Percentiles rank a stretch among this genome's conserved stretches.
phyloP scores from a whole-genome alignment of 1,140 invertebrate species.

The Drosophila nannoptera region DNA sequence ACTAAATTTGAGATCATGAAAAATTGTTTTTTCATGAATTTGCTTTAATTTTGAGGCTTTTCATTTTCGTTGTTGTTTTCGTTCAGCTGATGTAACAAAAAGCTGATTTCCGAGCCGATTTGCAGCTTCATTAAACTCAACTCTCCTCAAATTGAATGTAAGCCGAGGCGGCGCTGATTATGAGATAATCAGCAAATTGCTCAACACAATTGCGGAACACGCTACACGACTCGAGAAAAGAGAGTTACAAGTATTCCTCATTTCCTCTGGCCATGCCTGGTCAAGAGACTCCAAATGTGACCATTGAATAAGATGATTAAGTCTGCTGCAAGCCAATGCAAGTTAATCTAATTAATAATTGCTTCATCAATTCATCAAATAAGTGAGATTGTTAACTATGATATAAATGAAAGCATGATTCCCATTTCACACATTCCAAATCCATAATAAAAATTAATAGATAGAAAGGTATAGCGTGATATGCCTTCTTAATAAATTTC shows the following conservation, averaged over 20 bases:
- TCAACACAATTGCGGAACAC: slow-evolving; percentile 52
- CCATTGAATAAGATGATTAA: background rate
- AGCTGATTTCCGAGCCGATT: slow-evolving; percentile 61
- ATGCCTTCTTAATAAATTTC: too few species aligned
- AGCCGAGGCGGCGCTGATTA: slow-evolving; percentile 64
- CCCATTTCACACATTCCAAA: too few species aligned
- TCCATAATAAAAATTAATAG: too few species aligned
- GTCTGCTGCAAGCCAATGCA: background rate
- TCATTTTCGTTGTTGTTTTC: slow-evolving; percentile 12
- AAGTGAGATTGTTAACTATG: background rate
- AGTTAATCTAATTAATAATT: background rate
- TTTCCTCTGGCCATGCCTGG: slow-evolving; percentile 1
- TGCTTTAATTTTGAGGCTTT: slow-evolving; percentile 21
- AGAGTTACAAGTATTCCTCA: slow-evolving; percentile 1
- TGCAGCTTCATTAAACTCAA: slow-evolving; percentile 62
- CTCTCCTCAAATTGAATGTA: slow-evolving; percentile 49
- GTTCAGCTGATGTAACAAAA: slow-evolving; percentile 55
- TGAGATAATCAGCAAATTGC: slow-evolving; percentile 70
- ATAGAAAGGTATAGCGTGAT: too few species aligned
- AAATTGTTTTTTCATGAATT: slow-evolving; percentile 28
- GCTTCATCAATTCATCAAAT: background rate
- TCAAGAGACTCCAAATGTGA: background rate
- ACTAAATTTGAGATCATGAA: slow-evolving; percentile 57
- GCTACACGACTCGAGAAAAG: slow-evolving; percentile 36
- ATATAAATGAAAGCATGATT: background rate